These are phyloP conservation scores for Tetragonula clypearis DNA, from an alignment of 1,140 invertebrate genomes.

Conservation along the genomic window DNA sequence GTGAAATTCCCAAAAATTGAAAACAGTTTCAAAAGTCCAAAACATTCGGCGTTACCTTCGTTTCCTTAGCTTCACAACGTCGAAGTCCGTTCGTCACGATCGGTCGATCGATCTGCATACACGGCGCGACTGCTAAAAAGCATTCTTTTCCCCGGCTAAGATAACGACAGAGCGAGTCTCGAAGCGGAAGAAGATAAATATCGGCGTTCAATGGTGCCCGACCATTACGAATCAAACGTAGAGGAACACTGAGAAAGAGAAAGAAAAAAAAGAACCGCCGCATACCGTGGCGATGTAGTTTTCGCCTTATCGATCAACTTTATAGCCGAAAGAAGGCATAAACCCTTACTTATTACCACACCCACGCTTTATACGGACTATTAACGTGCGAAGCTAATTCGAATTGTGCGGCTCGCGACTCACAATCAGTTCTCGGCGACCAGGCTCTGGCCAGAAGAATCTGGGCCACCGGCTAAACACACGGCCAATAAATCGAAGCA, in stretches of 20 bases:
- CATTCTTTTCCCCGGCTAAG: conserved; percentile 6
- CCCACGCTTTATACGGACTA: conserved; percentile 61
- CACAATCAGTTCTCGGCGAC: not conserved
- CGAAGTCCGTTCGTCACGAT: not conserved
- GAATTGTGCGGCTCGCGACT: conserved; percentile 31
- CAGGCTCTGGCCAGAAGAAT: conserved; percentile 58
- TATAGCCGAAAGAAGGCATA: conserved; percentile 48
- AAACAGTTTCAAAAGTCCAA: not conserved
- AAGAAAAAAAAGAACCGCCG: not conserved
- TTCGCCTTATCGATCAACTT: conserved; percentile 48
- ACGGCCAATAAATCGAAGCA: conserved; percentile 70
- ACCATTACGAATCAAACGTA: conserved; percentile 26
- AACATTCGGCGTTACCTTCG: too few species aligned
- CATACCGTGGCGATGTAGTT: conserved; percentile 28
- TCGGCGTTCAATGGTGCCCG: conserved; percentile 22
- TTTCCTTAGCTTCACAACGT: not conserved
- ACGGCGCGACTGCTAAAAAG: not conserved
- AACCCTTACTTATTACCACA: conserved; percentile 54
- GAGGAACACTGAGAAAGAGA: not conserved
- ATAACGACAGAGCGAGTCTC: conserved; percentile 15
- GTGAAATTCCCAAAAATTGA: too few species aligned
- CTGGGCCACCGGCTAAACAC: conserved; percentile 67
- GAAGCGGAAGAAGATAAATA: conserved; percentile 50
- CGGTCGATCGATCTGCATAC: conserved; percentile 26
- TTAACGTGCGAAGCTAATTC: conserved; percentile 66